Base-by-base conservation (phyloP, 2,113 vertebrate species). In the Panthera leo region DNA sequence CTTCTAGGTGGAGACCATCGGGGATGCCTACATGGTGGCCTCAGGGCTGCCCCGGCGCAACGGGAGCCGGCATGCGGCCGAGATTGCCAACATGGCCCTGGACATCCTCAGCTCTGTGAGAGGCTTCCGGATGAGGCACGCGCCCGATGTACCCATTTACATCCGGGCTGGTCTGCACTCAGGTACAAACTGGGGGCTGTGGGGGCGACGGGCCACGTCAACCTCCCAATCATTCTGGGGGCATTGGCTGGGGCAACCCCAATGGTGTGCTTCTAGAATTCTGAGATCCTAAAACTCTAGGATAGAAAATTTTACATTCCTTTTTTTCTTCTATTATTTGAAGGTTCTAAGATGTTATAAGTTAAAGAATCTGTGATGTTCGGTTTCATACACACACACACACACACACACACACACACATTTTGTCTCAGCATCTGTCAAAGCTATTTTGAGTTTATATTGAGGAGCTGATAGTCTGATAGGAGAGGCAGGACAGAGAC, bases 131-230 rank as follows among this genome's bases (percentile, higher is more conserved):
- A 99, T 99, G 99, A 99, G 99, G 75, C 99, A 99, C 90, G 99
- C 99, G 95, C 99, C 99, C 0, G 98, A 99, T 0, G 98, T 99
- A 36, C 99, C 99, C 0, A 97, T 99, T 95, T 98, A 98, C 97
- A 99, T 99, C 98, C 98, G 99, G 25, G 99, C 99, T 0, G 99
- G 99, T 82, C 99, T 99, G 91, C 99, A 99, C 98, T 99, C 99
- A 98, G 99, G 99, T 99, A 79, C 1, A 18, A 5, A 9, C 65
- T 9, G 55, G n/a, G 34, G 39, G 7, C 27, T 1, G 0, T 2
- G 27, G 36, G 68, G 29, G 13, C 0, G 42, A 36, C 1, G 3
- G 39, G 34, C 51, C 13, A 6, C 31, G 23, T 10, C 36, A 18
- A 31, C 3, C n/a, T 27, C 82, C 42, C 39, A 51, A 4, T 19